Conservation (phyloP, 1,140 invertebrate species). For the Pectinophora gossypiella region DNA sequence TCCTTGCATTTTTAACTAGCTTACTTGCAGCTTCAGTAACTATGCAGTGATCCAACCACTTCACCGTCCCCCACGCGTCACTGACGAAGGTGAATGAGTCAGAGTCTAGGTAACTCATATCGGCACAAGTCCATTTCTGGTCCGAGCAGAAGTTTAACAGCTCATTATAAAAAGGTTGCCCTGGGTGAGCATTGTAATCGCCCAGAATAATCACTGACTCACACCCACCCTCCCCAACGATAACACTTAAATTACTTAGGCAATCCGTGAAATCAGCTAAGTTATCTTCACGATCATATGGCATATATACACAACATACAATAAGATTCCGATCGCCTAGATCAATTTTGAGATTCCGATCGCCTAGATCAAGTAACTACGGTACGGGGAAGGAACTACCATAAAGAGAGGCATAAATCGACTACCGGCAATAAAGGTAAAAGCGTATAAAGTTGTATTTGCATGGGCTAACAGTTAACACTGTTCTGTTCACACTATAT, state of each 20-base stretch:
- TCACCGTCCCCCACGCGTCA: background rate
- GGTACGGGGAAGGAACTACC: background rate
- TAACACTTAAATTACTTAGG: background rate
- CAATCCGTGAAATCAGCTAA: background rate
- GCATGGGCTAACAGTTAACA: constrained; percentile 18
- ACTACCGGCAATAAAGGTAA: constrained; percentile 19
- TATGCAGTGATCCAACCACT: background rate
- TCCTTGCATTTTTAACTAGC: background rate
- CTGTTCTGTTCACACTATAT: constrained; percentile 3
- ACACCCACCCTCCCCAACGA: background rate
- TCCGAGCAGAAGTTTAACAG: background rate
- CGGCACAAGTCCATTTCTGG: background rate
- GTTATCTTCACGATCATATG: background rate
- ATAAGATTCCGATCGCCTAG: too few relatives aligned
- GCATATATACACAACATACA: constrained; percentile 1
- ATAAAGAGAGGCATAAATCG: constrained; percentile 13
- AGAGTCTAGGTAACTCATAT: background rate
- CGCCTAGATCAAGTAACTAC: background rate
- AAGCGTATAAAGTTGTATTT: constrained; percentile 13
- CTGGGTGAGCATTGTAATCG: background rate
- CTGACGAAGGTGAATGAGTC: background rate
- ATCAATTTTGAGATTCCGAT: too few relatives aligned
- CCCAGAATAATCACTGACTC: background rate
- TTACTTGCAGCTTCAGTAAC: background rate
- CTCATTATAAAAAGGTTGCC: background rate